Evolutionary conservation across 2,113 vertebrate species (phyloP), one percentile per base, ranked within the genome.

Genomic region (Romanogobio albipinnatus): DNA sequence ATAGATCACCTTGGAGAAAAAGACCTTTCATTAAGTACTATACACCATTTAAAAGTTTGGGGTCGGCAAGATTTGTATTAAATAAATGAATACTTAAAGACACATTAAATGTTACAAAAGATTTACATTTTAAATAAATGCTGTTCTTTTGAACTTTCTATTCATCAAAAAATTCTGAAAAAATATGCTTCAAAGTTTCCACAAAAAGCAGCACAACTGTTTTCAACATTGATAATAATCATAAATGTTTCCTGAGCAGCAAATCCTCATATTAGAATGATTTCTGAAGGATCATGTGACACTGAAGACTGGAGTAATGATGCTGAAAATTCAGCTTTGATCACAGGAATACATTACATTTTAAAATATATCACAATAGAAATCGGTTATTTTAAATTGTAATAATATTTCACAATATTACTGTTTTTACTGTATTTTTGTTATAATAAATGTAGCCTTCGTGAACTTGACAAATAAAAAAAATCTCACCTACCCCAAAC

Each of bases 1-100:
- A 0, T 99, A 97, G 81, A 99, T 96, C 73, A 97, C 75, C 98
- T 99, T 22, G 15, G 14, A 13, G 36, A 56, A 53, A 53, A 24
- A 56, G 0, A 53, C 2, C 2, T 68, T 53, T 29, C 0, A 22
- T 76, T 3, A 49, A 51, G 43, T 66, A 43, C 17, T 70, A 5
- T 11, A 43, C 36, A 56, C 17, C 2, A 19, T 56, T 56, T 19
- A 56, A 56, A 56, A 56, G 53, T 56, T 56, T 56, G 53, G 53
- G 53, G 17, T 56, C 53, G 19, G 53, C 22, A 56, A 56, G 17
- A 56, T 22, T 19, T 19, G 0, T 39, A 39, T 39, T 39, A 39
- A 19, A 56, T 19, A 56, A 19, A 7, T 8, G 2, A 56, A 7
- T 19, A 53, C 51, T 53, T 53, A 17, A 53, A 51, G 13, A 51